phyloP scores from a whole-genome alignment of 2,888 invertebrate genomes.

The Eristalis tenax region DNA sequence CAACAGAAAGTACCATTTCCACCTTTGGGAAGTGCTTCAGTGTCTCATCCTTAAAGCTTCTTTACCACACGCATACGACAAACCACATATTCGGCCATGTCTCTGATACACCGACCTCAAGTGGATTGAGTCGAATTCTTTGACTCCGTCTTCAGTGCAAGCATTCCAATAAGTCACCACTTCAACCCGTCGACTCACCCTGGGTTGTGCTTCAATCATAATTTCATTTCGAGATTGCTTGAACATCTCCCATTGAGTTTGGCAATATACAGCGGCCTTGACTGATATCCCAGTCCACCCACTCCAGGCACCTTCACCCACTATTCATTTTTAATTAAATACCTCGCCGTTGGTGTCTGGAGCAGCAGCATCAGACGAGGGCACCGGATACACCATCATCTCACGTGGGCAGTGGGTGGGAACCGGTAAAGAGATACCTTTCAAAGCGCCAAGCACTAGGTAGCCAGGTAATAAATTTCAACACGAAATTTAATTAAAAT shows the following conservation, averaged over 20 bases:
- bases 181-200: not conserved
- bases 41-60: too few species aligned
- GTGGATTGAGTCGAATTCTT: not conserved
- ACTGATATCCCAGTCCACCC: not conserved
- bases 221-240: not conserved
- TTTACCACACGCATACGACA: too few species aligned
- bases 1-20: too few species aligned
- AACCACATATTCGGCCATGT: too few species aligned
- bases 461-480: conserved; percentile 68
- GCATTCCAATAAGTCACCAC: not conserved
- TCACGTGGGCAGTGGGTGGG: not conserved
- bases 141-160: not conserved
- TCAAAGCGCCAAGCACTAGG: conserved; percentile 53
- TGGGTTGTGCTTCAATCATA: not conserved
- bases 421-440: conserved; percentile 39
- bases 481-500: conserved; percentile 71
- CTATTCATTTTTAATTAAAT: conserved; percentile 68
- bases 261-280: not conserved
- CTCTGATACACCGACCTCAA: not conserved
- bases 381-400: conserved; percentile 39
- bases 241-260: not conserved
- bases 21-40: too few species aligned
- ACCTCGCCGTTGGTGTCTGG: conserved; percentile 51
- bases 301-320: not conserved
- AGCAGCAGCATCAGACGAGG: conserved; percentile 18